Evolutionary conservation across 2,888 invertebrate genomes (phyloP), one percentile per base, ranked within the genome.

Genomic region (Cephus sareptanus): DNA sequence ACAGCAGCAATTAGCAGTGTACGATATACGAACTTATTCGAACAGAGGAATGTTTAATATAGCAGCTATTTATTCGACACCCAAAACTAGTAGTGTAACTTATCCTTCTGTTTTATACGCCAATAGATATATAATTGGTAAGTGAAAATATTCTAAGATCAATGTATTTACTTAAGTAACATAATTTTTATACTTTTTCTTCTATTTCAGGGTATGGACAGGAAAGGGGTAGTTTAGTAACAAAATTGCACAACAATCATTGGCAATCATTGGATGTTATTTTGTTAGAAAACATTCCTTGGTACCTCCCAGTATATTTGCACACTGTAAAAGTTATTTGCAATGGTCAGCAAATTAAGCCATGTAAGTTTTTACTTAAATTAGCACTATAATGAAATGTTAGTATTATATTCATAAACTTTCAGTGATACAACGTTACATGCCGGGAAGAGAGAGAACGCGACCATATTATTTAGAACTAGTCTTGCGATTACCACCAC

Each of bases 381-480:
- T 76, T n/a, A 34, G n/a, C n/a, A 73, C 12, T 73, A 2, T 30
- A 34, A 73, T 76, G 69, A 71, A n/a, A 75, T 76, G 3, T 31
- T 3, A 56, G 9, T 56, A 9, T 56, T 23, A 23, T 23, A 56
- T 56, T 56, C 15, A 2, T 56, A 6, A 23, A 23, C 2, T 56
- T 56, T 56, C 84, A 92, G 92, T 92, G 82, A 83, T 89, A 40
- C 90, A 90, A 79, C 89, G 90, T 81, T 94, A 94, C 86, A 92
- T 93, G 77, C 98, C 98, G 13, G 98, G 98, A 0, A 94, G 95
- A 85, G 97, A 97, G 89, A 94, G 98, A 69, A 94, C 94, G 86
- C 94, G 95, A 77, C 96, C 98, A 0, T 97, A 98, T 89, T 97
- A 98, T 88, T 92, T 99, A 77, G 99, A 99, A 91, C 92, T 98